Evolutionary conservation across 2,888 invertebrate genomes (phyloP), one percentile per base, ranked within the genome.

Genomic region (Drosophila rellima): DNA sequence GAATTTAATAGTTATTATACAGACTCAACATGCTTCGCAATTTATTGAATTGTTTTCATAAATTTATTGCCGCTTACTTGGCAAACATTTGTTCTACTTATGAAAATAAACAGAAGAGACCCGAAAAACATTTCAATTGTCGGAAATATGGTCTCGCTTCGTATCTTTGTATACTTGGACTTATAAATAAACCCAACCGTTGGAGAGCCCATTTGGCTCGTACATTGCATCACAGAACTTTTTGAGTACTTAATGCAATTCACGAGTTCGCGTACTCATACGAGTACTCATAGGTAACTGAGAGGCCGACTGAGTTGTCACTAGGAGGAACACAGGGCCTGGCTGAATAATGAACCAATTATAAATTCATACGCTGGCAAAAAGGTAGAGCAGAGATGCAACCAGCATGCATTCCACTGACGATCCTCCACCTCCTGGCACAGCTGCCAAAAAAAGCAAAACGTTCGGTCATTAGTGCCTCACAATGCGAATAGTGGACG

Each of bases 361-460:
- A 89, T 74, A 78, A 83, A 83, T 89, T 89, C 88, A 83, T 87
- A 62, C 56, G 59, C 26, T 54, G 40, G 78, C 35, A 54, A 60
- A 74, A 35, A 26, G 18, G 35, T 54, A 45, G 52, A 47, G 11
- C 60, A 31, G 39, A 54, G 18, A 55, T 31, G 26, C 62, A 60
- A 47, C 54, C 60, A 56, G 48, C 57, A 40, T 59, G 35, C 56
- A 61, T 70, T 62, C 54, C 64, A 37, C 50, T 15, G 47, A 31
- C 45, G 54, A 60, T 15, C 15, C 78, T 64, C 20, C 78, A 61
- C 18, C 81, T 72, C n/a, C 44, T 69, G 66, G 60, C 61, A 54
- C 33, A 44, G 64, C 51, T 88, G 88, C 82, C 82, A 82, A 82
- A 78, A 78, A 74, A 74, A 42, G 29, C 68, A 67, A 69, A 66